These are phyloP conservation scores for Merops nubicus DNA, from an alignment of 2,113 vertebrate genomes.

Conservation along the genomic window DNA sequence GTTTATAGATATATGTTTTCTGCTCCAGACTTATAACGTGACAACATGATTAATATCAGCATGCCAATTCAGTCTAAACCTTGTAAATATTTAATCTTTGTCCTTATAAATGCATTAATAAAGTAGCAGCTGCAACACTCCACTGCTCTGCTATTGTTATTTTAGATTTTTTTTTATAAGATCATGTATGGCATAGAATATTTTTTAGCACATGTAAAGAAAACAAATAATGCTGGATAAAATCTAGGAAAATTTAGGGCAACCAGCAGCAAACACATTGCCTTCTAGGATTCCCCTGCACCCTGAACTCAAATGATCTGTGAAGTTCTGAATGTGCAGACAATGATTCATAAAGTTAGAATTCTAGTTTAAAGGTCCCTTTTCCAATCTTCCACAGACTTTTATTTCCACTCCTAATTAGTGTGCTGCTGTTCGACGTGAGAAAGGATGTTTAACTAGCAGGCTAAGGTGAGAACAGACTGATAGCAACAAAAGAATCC, in stretches of 20 bases:
- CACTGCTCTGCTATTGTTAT: background rate
- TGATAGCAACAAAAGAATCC: background rate
- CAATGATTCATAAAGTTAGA: background rate
- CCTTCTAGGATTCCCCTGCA: background rate
- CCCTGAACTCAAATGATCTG: background rate
- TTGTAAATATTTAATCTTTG: conserved; percentile 1
- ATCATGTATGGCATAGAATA: background rate
- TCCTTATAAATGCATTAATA: background rate
- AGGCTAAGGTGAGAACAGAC: background rate
- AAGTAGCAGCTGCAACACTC: background rate
- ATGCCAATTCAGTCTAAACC: background rate
- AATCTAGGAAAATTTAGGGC: background rate
- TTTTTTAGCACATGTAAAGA: background rate
- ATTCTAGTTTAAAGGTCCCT: background rate
- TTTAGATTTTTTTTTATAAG: background rate
- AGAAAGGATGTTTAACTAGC: background rate
- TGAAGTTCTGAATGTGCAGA: background rate
- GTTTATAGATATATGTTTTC: background rate
- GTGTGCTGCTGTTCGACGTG: accelerated
- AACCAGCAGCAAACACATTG: background rate
- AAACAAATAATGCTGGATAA: background rate
- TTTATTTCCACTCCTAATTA: background rate
- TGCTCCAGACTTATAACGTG: background rate
- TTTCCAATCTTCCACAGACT: background rate
- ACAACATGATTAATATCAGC: background rate